Base-by-base conservation (phyloP, 2,797 vertebrate species). In the Eospalax fontanierii region DNA sequence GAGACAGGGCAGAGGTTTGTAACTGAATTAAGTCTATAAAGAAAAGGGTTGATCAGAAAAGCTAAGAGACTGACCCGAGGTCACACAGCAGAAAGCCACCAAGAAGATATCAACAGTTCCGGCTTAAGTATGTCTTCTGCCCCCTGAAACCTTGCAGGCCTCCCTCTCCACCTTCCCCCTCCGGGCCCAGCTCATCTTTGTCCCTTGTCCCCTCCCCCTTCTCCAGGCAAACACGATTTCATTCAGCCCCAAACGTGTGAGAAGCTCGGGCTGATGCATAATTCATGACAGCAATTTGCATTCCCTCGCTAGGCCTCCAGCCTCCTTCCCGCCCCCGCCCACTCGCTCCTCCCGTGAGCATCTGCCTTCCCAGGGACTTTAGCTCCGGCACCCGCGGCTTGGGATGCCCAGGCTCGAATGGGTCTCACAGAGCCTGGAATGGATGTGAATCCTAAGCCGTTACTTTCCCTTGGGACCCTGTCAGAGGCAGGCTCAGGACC, bases 231-330 rank as follows among this genome's bases (percentile, higher is more conserved):
- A 95, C 96, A 96, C 74, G 76, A 96, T 96, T 97, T 97, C 96
- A 96, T 97, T 97, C 97, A 96, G 96, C 89, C 96, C 90, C 96
- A 94, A 96, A 96, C 35, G 87, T 97, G 97, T 97, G 97, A 97
- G 97, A 97, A 97, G 97, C 96, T 95, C 54, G 50, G 97, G 95
- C 96, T 97, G 91, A 97, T 97, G 97, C 97, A 97, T 97, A 97
- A 97, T 97, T 97, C 97, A 97, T 97, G 96, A 97, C 0, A 46
- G 76, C 9, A 33, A 97, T 97, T 96, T 97, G 97, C 97, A 97
- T 97, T 97, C 95, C 93, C 95, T 96, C 87, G 43, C 97, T 95
- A 96, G 97, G 96, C 96, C 97, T 96, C 68, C 87, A 96, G 94
- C 96, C 97, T 97, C 97, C 96, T 97, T 95, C 97, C 97, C 95